A percentile compares a stretch with the other conserved stretches of the same genome.
phyloP scores from a whole-genome alignment of 2,888 invertebrate species.

The Barypeithes pellucidus region DNA sequence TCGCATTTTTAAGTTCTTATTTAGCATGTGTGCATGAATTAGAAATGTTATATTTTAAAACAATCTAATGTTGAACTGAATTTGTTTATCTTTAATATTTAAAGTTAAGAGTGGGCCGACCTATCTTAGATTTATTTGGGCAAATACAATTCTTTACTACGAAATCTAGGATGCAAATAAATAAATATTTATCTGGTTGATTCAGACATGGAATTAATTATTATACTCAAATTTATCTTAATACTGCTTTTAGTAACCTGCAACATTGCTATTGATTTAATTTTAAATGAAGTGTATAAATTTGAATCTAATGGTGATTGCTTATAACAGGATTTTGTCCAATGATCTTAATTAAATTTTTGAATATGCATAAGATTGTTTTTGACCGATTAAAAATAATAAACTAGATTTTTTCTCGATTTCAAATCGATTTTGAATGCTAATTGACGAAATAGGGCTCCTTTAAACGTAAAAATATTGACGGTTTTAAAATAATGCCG shows the following conservation, averaged over 20 bases:
- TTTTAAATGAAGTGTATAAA: background rate
- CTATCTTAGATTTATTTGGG: constrained; percentile 1
- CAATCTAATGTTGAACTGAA: too few species aligned
- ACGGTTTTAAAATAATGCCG: constrained; percentile 6
- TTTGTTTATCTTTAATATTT: too few species aligned
- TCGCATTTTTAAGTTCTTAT: too few species aligned
- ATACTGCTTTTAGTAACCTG: constrained; percentile 10
- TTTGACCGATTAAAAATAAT: constrained; percentile 23
- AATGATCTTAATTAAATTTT: constrained; percentile 16
- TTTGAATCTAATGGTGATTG: constrained; percentile 15
- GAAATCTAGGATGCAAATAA: background rate
- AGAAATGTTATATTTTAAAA: too few species aligned
- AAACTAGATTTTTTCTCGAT: constrained; percentile 9
- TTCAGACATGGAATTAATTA: constrained; percentile 1
- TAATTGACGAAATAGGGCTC: background rate
- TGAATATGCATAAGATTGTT: constrained; percentile 28
- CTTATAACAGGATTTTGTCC: constrained; percentile 19
- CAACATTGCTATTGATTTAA: constrained; percentile 7
- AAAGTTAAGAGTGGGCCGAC: too few species aligned
- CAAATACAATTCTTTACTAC: background rate
- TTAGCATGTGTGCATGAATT: too few species aligned
- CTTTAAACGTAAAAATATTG: background rate
- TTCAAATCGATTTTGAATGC: constrained; percentile 8
- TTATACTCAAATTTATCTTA: background rate
- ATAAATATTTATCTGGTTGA: background rate